Base-by-base conservation (phyloP, 2,888 invertebrate species). In the Rotaria sp. region DNA sequence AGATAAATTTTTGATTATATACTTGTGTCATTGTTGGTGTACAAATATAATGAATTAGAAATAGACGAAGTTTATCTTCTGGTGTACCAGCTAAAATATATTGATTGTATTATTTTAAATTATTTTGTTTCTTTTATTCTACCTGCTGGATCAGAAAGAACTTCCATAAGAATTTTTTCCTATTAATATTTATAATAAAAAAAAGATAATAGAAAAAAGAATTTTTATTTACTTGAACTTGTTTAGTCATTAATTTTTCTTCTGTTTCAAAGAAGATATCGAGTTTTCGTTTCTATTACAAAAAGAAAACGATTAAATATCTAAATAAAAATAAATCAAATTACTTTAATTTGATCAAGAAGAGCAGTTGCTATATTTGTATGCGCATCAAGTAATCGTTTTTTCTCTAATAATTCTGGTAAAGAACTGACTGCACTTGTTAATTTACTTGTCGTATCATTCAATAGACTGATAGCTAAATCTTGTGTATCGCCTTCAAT, bases 261-360 rank as follows among this genome's bases (percentile, higher is more conserved):
- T 99, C 99, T 87, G 96, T 92, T 92, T 99, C 99, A 90, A 99
- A 99, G 90, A 96, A 96, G 0, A 96, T 95, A 91, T 99, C 99
- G 85, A 99, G 92, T 88, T 97, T 94, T 85, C 97, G 93, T 0
- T 94, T 94, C 92, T 97, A 88, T 86, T 88, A 88, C 84, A 57
- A 2, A 15, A 67, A 67, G 8, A 67, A 35, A 38, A 18, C 1
- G 3, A 21, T 30, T 15, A 50, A 50, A 35, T 35, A 21, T 15
- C 1, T 18, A 67, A 35, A 67, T 21, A 21, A 35, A 35, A 15
- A 55, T 26, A 59, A 59, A 13, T 30, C 1, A 24, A 52, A 88
- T 88, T 90, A 94, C 94, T 94, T 92, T 93, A 84, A 93, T 93
- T 85, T 92, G 91, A 74, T 93, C 92, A 21, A 93, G 89, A 35